Base-by-base conservation (phyloP, 1,140 invertebrate genomes). In the Araneus ventricosus region DNA sequence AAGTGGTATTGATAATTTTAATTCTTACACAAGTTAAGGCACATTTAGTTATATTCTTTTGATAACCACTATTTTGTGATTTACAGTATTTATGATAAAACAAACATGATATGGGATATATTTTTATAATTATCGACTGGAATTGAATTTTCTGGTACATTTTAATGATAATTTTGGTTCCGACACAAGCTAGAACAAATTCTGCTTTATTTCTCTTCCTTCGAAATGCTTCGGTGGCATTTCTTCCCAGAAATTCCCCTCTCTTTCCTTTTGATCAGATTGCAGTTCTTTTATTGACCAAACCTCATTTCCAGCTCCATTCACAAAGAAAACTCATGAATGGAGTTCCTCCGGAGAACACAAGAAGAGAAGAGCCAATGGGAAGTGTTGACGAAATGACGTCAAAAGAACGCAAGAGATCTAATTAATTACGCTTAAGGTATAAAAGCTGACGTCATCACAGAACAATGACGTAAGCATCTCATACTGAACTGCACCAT, bases 351-450 rank as follows among this genome's bases (percentile, higher is more conserved):
- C 80, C 39, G n/a, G 41, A 82, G 37, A 82, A 22, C 37, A 45
- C n/a, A n/a, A 82, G 8, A n/a, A 82, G 37, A 52, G 24, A 27
- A 27, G 41, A 45, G 24, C 80, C 37, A 82, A 82, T 82, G 45
- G 37, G 17, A 75, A 45, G 37, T 82, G 41, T 82, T 82, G 80
- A 52, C 41, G 80, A 82, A 82, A 82, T 82, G 80, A 82, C 80
- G 80, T 82, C 80, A 82, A 20, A 82, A 82, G 80, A 82, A 82
- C 80, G 80, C 41, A 82, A 82, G 37, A 27, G 80, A 82, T 82
- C 80, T 82, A 82, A 52, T 82, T 82, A 82, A 82, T 82, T 82
- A 82, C 80, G 80, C 41, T 37, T 82, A 52, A 82, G 41, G 80
- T 82, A 82, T 41, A 82, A 52, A 41, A 82, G 39, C 80, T 82